phyloP scores from a whole-genome alignment of 2,888 invertebrate genomes.

The Eupithecia subumbrata region DNA sequence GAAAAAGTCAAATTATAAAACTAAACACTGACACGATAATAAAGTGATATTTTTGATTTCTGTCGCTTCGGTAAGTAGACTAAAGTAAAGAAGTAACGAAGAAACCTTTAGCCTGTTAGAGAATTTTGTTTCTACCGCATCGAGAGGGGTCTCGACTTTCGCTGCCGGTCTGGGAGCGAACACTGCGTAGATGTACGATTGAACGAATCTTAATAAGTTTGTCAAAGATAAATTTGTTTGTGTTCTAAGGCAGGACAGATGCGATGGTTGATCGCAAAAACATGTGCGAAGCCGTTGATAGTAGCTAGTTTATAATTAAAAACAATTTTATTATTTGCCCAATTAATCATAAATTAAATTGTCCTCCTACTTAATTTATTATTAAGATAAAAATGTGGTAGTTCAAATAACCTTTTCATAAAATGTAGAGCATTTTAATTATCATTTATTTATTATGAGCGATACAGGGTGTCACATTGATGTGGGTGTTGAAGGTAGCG shows the following conservation, averaged over 20 bases:
- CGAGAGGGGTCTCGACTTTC: too few species aligned
- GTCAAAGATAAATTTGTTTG: too few species aligned
- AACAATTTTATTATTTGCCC: not conserved
- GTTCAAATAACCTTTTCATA: constrained; percentile 15
- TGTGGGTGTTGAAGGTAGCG: constrained; percentile 44
- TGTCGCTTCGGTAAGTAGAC: too few species aligned
- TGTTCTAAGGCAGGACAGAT: not conserved
- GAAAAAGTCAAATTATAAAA: too few species aligned
- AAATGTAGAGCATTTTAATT: constrained; percentile 15
- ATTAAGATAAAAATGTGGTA: not conserved
- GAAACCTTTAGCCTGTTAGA: too few species aligned
- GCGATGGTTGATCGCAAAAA: not conserved
- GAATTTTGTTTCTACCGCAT: too few species aligned
- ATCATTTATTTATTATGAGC: constrained; percentile 40
- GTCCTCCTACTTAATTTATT: not conserved
- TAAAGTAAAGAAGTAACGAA: too few species aligned
- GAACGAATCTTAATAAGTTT: too few species aligned
- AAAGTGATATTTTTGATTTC: too few species aligned
- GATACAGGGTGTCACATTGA: constrained; percentile 41
- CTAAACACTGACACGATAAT: too few species aligned
- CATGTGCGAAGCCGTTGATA: not conserved
- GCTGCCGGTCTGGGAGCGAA: too few species aligned
- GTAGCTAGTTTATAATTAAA: not conserved
- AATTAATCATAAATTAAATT: not conserved
- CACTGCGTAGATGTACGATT: too few species aligned